Conservation (phyloP, 2,797 vertebrate species). For the Paratrypauchen microcephalus region DNA sequence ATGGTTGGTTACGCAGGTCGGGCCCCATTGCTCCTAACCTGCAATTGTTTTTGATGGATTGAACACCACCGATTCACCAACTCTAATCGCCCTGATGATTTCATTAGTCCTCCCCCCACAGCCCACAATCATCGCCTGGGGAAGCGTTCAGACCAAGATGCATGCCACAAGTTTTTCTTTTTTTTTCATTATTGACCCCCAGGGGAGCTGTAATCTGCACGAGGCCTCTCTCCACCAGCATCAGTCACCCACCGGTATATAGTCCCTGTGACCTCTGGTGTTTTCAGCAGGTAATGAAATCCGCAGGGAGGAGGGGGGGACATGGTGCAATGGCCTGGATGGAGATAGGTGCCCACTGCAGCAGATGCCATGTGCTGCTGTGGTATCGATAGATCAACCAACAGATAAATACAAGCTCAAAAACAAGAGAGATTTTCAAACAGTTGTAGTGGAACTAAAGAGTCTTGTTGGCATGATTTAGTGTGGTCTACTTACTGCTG, state of each 20-base stretch:
- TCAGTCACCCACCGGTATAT: slow-evolving; percentile 38
- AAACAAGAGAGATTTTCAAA: slow-evolving; percentile 1
- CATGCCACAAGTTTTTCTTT: slow-evolving; percentile 33
- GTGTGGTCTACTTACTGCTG: not conserved
- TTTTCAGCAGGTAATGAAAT: slow-evolving; percentile 64
- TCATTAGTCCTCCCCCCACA: slow-evolving; percentile 41
- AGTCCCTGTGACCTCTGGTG: slow-evolving; percentile 42
- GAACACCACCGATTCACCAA: slow-evolving; percentile 25
- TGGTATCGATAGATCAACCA: slow-evolving; percentile 51
- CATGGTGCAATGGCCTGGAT: slow-evolving; percentile 19
- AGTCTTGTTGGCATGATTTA: not conserved
- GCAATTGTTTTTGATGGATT: slow-evolving; percentile 55
- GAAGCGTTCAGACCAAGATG: slow-evolving; percentile 40
- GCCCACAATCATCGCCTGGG: slow-evolving; percentile 44
- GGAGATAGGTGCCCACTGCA: slow-evolving; percentile 39
- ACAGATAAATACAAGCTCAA: slow-evolving; percentile 37
- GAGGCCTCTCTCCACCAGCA: slow-evolving; percentile 12
- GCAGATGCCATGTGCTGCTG: slow-evolving; percentile 52
- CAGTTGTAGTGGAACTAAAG: not conserved
- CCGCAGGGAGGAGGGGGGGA: slow-evolving; percentile 31
- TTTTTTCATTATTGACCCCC: slow-evolving; percentile 25
- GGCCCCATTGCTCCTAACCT: slow-evolving; percentile 35
- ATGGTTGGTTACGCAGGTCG: slow-evolving; percentile 33
- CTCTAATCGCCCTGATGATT: slow-evolving; percentile 58
- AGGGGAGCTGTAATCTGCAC: slow-evolving; percentile 43